Base-by-base conservation (phyloP, 2,888 invertebrate genomes). In the Lacanobia wlatinum region DNA sequence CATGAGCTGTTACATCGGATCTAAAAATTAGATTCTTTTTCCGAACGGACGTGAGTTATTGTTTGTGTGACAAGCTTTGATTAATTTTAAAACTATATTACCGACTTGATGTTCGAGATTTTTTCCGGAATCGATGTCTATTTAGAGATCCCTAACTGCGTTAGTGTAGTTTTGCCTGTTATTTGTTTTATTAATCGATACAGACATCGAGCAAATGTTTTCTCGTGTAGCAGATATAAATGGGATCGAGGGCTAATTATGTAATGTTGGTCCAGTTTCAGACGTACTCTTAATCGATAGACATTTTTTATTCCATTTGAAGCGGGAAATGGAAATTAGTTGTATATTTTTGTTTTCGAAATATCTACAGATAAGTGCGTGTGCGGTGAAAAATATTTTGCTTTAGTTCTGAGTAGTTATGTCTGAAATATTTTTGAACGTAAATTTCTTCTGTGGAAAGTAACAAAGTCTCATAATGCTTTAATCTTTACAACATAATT, bases 191-290 rank as follows among this genome's bases (percentile, higher is more conserved):
- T 90, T 90, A 90, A 90, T 90, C 90, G 85, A 83, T 84, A 86
- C 90, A 87, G 90, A 90, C 90, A 90, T 82, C 85, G 85, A 89
- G 88, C 90, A 87, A 90, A 90, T 89, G 90, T 90, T 90, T 89
- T 89, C 88, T 78, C 88, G 87, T 84, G 87, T 87, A 89, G 84
- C 90, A 90, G 90, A 88, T 89, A 90, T 88, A 89, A 90, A 90
- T 90, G 85, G 87, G 84, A 87, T 87, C 84, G 90, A 84, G 79
- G 84, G 88, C 89, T 90, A 90, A 90, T 90, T 90, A 90, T 89
- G 90, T 90, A 90, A 90, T 87, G 87, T 67, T 84, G 88, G 80
- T 88, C 88, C 85, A 90, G 87, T 88, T 90, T 87, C 86, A 77
- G 84, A 80, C 83, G 82, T 83, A 87, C 85, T 85, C 78, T 83